Percentiles rank a stretch among this genome's conserved stretches.
Evolutionary conservation across 2,888 invertebrate genomes (phyloP).

Genomic region (Ethmia dodecea): DNA sequence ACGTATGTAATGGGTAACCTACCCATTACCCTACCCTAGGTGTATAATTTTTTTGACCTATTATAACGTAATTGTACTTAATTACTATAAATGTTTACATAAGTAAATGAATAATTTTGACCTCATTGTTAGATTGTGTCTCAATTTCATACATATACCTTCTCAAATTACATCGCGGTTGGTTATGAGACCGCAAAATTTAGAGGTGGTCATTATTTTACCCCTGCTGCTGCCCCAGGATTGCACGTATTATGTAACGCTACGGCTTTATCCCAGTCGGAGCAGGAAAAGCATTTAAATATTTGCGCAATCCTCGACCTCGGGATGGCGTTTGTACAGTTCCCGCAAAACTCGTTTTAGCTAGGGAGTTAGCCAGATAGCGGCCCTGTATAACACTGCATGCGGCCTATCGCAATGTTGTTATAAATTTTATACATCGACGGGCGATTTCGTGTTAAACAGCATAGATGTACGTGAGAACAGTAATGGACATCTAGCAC

Average conservation of each 20-base stretch:
- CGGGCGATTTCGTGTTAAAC: slow-evolving; percentile 3
- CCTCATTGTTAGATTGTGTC: too few relatives aligned
- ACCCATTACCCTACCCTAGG: too few relatives aligned
- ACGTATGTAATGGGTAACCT: too few relatives aligned
- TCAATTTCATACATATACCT: too few relatives aligned
- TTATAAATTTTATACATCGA: slow-evolving; percentile 24
- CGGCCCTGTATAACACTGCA: slow-evolving; percentile 8
- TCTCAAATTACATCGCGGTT: too few relatives aligned
- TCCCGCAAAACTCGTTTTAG: slow-evolving; percentile 61
- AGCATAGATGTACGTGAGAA: slow-evolving; percentile 6
- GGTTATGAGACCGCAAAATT: slow-evolving; percentile 6
- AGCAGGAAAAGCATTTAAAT: slow-evolving; percentile 60
- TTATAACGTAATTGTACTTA: too few relatives aligned
- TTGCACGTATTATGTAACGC: slow-evolving; percentile 25
- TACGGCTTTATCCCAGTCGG: slow-evolving; percentile 24
- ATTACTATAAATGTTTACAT: too few relatives aligned
- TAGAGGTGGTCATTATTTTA: slow-evolving; percentile 5
- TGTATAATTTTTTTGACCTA: too few relatives aligned
- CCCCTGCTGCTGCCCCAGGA: slow-evolving; percentile 12
- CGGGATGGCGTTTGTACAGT: slow-evolving; percentile 40
- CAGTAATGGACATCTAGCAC: slow-evolving; percentile 27
- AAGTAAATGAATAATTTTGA: too few relatives aligned
- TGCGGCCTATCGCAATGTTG: slow-evolving; percentile 11
- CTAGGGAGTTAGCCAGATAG: slow-evolving; percentile 29
- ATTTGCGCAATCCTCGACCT: slow-evolving; percentile 64